phyloP scores from a whole-genome alignment of 1,140 invertebrate species.

The Hypothenemus hampei region DNA sequence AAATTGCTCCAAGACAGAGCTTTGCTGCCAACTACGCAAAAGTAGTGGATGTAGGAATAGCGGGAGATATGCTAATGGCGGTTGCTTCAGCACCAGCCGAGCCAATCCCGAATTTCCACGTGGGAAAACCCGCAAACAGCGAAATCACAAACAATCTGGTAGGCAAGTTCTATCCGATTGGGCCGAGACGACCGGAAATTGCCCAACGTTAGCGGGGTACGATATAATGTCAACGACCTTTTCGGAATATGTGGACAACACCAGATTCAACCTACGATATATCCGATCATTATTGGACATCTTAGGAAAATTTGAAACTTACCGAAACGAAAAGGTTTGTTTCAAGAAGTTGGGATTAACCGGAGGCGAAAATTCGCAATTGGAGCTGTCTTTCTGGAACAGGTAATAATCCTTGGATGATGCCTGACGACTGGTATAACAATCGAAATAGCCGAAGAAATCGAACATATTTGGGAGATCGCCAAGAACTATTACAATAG shows the following conservation, averaged over 20 bases:
- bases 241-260: conserved; percentile 20
- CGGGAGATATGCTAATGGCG: conserved; percentile 34
- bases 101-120: conserved; percentile 29
- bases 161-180: conserved; percentile 23
- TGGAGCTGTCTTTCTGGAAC: conserved; percentile 22
- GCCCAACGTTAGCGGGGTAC: conserved; percentile 18
- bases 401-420: conserved; percentile 19
- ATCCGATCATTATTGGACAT: conserved; percentile 12
- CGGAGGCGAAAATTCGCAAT: conserved; percentile 21
- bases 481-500: neutral
- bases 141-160: conserved; percentile 22
- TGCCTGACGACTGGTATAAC: conserved; percentile 29
- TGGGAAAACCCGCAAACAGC: conserved; percentile 19
- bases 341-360: conserved; percentile 19
- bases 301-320: conserved; percentile 23
- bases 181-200: conserved; percentile 29
- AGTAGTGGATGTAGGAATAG: too few species aligned
- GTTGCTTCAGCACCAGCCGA: conserved; percentile 21
- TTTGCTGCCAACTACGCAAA: too few species aligned
- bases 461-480: neutral
- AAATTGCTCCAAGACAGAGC: too few species aligned
- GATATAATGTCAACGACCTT: conserved; percentile 24
- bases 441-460: conserved; percentile 26
- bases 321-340: conserved; percentile 29
- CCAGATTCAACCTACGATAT: conserved; percentile 33